Conservation (phyloP, 2,797 vertebrate species). For the Ispidina picta region DNA sequence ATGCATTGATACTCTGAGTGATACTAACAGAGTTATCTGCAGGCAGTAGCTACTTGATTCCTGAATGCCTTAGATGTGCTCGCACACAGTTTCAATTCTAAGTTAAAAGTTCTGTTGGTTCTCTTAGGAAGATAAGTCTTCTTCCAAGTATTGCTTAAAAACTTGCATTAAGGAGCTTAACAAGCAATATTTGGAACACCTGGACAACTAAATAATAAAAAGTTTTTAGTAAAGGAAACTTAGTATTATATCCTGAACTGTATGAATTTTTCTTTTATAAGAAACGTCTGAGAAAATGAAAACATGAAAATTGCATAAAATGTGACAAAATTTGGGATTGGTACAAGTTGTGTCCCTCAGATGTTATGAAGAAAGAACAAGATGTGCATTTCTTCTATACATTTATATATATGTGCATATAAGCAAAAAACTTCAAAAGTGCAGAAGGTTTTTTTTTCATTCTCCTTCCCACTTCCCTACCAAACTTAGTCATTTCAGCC, state of each 20-base stretch:
- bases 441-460: not conserved
- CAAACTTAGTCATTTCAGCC: not conserved
- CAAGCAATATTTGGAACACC: not conserved
- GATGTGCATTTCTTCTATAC: not conserved
- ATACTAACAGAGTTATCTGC: not conserved
- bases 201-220: not conserved
- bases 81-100: not conserved
- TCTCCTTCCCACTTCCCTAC: not conserved
- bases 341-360: not conserved
- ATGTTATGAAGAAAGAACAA: not conserved
- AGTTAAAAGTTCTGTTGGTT: not conserved
- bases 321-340: not conserved
- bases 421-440: not conserved
- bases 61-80: not conserved
- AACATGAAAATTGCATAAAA: not conserved
- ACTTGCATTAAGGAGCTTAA: not conserved
- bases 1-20: not conserved
- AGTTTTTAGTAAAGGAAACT: not conserved
- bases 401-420: not conserved
- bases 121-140: not conserved
- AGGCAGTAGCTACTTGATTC: not conserved
- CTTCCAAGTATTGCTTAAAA: not conserved
- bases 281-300: not conserved
- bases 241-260: not conserved
- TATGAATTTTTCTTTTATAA: not conserved